phyloP scores from a whole-genome alignment of 2,797 vertebrate species.

The Columba guinea region DNA sequence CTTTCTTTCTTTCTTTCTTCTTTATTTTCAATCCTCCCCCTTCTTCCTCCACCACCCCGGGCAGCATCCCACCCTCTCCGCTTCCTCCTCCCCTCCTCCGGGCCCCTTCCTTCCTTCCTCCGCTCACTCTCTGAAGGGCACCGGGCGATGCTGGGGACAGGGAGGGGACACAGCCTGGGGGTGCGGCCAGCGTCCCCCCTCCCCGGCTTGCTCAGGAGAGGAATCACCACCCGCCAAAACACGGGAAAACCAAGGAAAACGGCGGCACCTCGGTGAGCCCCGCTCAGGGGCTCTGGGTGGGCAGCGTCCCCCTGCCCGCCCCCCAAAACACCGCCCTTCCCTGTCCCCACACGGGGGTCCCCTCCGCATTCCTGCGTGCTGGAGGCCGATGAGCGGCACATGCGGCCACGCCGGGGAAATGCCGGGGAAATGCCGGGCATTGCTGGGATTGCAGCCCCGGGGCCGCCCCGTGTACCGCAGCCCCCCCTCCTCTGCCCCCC shows the following conservation, averaged over 20 bases:
- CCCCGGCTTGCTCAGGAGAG: no score
- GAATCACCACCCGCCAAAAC: neutral
- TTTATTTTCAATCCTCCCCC: neutral
- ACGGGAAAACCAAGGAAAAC: neutral
- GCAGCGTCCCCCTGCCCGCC: neutral
- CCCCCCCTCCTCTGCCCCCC: neutral
- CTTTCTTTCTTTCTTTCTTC: neutral
- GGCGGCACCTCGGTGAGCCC: neutral
- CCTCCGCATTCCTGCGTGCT: conserved; percentile 34
- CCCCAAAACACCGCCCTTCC: neutral
- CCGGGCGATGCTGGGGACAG: neutral
- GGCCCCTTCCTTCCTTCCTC: conserved; percentile 59
- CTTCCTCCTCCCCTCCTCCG: conserved; percentile 52
- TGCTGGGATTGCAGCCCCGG: conserved; percentile 72
- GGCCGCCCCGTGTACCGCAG: neutral
- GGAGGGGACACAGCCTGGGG: neutral
- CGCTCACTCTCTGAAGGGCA: neutral
- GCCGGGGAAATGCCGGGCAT: conserved; percentile 78
- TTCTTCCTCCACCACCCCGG: conserved; percentile 3
- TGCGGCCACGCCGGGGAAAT: conserved; percentile 64
- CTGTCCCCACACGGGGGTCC: neutral
- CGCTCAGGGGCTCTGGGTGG: neutral
- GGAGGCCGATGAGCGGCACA: conserved; percentile 1
- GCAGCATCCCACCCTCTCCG: conserved; percentile 1
- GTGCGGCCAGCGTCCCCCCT: neutral